A percentile compares a stretch with the other conserved stretches of the same genome.
These are phyloP conservation scores for Hoplostethus atlanticus DNA, from an alignment of 2,797 vertebrate species.

Conservation along the genomic window DNA sequence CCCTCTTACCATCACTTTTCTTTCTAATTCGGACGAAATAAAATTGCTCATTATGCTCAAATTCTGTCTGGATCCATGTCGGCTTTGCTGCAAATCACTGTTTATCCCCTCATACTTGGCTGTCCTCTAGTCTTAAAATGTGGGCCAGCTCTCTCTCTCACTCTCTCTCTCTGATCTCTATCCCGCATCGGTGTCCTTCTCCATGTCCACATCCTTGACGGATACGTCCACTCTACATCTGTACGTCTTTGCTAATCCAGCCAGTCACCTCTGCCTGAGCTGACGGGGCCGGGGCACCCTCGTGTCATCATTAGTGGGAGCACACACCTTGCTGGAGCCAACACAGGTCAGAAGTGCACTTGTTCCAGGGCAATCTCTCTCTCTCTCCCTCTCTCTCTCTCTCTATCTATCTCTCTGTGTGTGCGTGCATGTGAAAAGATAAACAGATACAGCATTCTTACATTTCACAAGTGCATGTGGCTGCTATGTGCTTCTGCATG, in stretches of 20 bases:
- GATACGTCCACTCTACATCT: conserved; percentile 32
- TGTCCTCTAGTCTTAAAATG: conserved; percentile 25
- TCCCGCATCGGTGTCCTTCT: conserved; percentile 21
- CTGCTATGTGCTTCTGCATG: conserved; percentile 33
- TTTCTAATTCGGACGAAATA: conserved; percentile 31
- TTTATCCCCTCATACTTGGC: conserved; percentile 27
- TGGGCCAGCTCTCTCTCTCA: background rate
- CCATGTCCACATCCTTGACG: conserved; percentile 48
- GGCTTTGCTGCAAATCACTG: conserved; percentile 39
- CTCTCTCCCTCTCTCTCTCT: background rate
- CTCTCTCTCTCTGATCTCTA: conserved; percentile 31
- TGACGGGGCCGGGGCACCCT: conserved; percentile 17
- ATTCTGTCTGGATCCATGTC: conserved; percentile 43
- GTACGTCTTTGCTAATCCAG: conserved; percentile 49
- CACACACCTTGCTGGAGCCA: conserved; percentile 24
- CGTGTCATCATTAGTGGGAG: conserved; percentile 9
- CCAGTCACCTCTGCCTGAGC: conserved; percentile 39
- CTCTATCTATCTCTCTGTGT: background rate
- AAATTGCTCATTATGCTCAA: conserved; percentile 33
- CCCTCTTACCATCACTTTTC: conserved; percentile 27
- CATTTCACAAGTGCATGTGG: background rate
- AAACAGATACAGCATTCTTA: background rate
- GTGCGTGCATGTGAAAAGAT: background rate
- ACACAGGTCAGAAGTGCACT: conserved; percentile 1
- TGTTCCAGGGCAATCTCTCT: background rate